Conservation (phyloP, 2,113 vertebrate species). For the Copsychus sechellarum region DNA sequence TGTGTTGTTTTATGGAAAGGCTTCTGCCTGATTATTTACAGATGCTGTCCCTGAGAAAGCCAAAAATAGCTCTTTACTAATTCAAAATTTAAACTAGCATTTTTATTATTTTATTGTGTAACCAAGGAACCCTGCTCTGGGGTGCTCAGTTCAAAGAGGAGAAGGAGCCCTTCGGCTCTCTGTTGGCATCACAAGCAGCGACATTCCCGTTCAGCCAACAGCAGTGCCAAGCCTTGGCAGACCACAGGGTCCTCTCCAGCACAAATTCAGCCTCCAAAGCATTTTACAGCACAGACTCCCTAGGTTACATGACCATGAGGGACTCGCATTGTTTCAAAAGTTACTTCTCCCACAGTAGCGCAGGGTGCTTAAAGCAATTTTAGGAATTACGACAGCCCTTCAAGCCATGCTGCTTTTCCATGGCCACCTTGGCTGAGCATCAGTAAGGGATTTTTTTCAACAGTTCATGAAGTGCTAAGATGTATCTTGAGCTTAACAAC, state of each 20-base stretch:
- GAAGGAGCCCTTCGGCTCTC: not conserved
- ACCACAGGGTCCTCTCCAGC: not conserved
- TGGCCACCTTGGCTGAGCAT: not conserved
- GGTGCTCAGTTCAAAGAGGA: slow-evolving; percentile 27
- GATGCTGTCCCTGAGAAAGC: slow-evolving; percentile 78
- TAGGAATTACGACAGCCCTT: not conserved
- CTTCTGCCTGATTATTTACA: slow-evolving; percentile 87
- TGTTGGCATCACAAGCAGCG: not conserved
- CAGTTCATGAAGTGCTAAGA: slow-evolving; percentile 9
- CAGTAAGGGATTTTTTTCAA: slow-evolving; percentile 20
- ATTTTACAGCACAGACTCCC: not conserved
- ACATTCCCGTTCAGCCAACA: not conserved
- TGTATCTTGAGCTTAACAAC: not conserved
- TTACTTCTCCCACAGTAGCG: not conserved
- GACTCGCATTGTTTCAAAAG: not conserved
- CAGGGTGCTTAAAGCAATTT: slow-evolving; percentile 8
- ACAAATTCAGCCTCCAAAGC: not conserved
- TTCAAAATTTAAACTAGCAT: slow-evolving; percentile 61
- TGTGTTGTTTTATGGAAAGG: slow-evolving; percentile 83
- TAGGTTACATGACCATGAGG: not conserved
- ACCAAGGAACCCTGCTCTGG: slow-evolving; percentile 30
- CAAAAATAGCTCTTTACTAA: slow-evolving; percentile 77
- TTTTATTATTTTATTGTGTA: slow-evolving; percentile 68
- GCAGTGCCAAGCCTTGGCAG: not conserved
- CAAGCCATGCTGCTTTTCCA: not conserved